Evolutionary conservation across 1,140 invertebrate species (phyloP), one percentile per base, ranked within the genome.

Genomic region (Drosophila yakuba): DNA sequence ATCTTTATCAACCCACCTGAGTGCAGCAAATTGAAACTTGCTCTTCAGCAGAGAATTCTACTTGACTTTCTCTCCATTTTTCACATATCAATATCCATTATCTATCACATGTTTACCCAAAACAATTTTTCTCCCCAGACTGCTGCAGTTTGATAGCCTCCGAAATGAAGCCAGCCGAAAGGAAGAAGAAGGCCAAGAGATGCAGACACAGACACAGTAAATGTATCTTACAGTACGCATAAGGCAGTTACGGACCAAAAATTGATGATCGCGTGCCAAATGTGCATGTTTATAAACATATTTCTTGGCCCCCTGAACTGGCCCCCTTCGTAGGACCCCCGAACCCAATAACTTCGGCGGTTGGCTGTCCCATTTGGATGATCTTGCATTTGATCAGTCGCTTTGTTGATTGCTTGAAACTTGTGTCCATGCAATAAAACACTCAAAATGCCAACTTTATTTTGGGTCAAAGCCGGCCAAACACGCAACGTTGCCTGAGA

Each of bases 361-460:
- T 66, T 66, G 72, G 73, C 73, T 76, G 73, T 76, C 73, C 82
- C 81, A 78, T 71, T 85, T 86, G 82, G 83, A 86, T 88, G 82
- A 86, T 86, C 82, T 88, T 86, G 84, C 83, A 86, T 86, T 86
- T 89, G 83, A 86, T 86, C 82, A 86, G 82, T 86, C 82, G 82
- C 82, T 86, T 86, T 86, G 83, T 86, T 86, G 82, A 86, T 86
- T 86, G 83, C 83, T 86, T 86, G 79, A 86, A 86, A 86, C 83
- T 86, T 86, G 83, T 86, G 83, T 86, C 83, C 83, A 86, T 86
- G 83, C 83, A 86, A 86, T 86, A 86, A 86, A 86, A 86, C 83
- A 86, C 84, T 86, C 83, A 89, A 86, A 88, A 86, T 86, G 83
- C 83, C 83, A 86, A 86, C 84, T 86, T 88, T 86, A 86, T 86